A percentile compares a stretch with the other conserved stretches of the same genome.
Evolutionary conservation across 23 tunicate genomes (phyloP).

Genomic region (Pegea sp.): DNA sequence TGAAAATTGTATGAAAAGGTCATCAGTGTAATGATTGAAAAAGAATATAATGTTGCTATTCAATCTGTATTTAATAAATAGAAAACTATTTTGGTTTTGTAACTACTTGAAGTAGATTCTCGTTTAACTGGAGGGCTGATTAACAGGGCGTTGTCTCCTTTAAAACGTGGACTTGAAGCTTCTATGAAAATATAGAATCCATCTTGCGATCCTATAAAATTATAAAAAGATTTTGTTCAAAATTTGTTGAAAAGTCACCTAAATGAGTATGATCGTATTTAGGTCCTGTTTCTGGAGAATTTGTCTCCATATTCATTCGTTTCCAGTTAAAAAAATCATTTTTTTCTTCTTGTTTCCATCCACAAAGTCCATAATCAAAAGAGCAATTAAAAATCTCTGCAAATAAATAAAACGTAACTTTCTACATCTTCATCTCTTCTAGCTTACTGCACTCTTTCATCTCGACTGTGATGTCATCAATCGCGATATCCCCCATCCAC

Average conservation of each 20-base stretch:
- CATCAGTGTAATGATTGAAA: no score
- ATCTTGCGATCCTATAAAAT: constrained; percentile 4
- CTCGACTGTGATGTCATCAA: constrained; percentile 43
- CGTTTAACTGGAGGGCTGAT: constrained; percentile 62
- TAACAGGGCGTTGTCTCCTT: constrained; percentile 35
- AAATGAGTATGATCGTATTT: constrained; percentile 20
- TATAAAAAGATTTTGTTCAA: neutral
- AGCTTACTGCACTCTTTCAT: constrained; percentile 68
- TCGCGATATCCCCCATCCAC: constrained; percentile 68
- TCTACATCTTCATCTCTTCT: neutral
- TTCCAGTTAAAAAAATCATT: constrained; percentile 71
- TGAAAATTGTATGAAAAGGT: constrained; percentile 7
- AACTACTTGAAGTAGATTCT: neutral
- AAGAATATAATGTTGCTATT: no score
- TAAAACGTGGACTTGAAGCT: constrained; percentile 30
- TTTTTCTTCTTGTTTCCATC: constrained; percentile 52
- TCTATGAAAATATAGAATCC: constrained; percentile 48
- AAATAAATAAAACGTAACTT: neutral
- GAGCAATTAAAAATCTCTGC: constrained; percentile 59
- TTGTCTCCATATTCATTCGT: constrained; percentile 14
- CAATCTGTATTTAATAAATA: neutral
- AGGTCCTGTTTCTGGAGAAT: constrained; percentile 44
- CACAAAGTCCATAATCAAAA: constrained; percentile 44
- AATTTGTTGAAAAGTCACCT: neutral
- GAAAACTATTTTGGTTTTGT: no score